Percentiles rank a stretch among this genome's conserved stretches.
Conservation (phyloP, 2,113 vertebrate species). For the Neomonachus schauinslandi region DNA sequence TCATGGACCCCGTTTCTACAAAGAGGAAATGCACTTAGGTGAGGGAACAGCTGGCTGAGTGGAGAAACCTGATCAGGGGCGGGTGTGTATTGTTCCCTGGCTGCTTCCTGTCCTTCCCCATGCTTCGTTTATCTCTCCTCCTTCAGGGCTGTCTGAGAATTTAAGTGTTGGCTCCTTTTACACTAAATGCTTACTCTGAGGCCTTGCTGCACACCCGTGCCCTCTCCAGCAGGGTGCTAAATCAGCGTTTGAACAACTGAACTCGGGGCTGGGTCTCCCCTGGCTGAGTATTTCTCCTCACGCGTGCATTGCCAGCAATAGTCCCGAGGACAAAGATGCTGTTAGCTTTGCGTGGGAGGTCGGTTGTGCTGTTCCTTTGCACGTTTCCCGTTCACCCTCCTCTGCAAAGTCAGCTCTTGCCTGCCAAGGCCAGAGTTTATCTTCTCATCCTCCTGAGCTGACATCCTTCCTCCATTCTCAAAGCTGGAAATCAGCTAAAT, state of each 20-base stretch:
- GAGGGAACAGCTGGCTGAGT: not conserved
- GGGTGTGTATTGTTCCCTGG: not conserved
- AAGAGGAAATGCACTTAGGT: constrained; percentile 44
- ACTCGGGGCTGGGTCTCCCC: not conserved
- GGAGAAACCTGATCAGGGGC: constrained; percentile 48
- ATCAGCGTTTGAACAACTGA: accelerated
- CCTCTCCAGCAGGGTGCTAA: accelerated
- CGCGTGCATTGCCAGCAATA: accelerated
- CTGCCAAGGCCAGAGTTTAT: not conserved
- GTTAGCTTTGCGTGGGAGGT: not conserved
- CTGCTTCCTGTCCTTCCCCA: not conserved
- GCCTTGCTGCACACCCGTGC: not conserved
- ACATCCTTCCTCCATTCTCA: not conserved
- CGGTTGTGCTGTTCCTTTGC: not conserved
- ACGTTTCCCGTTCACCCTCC: not conserved
- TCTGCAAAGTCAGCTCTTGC: not conserved
- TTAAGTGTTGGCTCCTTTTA: not conserved
- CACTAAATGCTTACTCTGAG: not conserved
- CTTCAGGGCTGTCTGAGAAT: not conserved
- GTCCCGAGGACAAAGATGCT: not conserved
- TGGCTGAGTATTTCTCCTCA: not conserved
- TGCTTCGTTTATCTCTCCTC: not conserved
- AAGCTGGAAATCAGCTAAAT: not conserved
- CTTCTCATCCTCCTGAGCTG: not conserved
- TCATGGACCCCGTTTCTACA: not conserved